Evolutionary conservation across 1,140 invertebrate genomes (phyloP), one percentile per base, ranked within the genome.

Genomic region (Papilio polytes): DNA sequence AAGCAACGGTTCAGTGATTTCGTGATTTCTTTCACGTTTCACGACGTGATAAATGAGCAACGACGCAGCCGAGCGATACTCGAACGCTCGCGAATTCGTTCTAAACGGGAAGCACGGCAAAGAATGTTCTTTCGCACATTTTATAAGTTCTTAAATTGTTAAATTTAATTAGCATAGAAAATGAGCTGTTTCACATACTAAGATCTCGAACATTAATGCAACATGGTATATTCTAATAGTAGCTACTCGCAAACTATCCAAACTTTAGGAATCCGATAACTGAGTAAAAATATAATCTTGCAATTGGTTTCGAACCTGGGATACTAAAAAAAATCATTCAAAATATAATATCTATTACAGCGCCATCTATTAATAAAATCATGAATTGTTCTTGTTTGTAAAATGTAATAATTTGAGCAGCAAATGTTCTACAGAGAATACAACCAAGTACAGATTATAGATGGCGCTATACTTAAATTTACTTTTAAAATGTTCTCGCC

Each of bases 1-100:
- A 94, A 92, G 89, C 88, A 90, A 88, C 92, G 91, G 92, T 91
- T 93, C 91, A 94, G 88, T 92, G 87, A 89, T 83, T 87, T 83
- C 83, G 88, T 88, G 89, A 92, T 90, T 93, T 93, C 90, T 93
- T 91, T 92, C 89, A 83, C 85, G 86, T 91, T 88, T 89, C 91
- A 85, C 88, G 89, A 86, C 88, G 91, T 92, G 92, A 94, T 92
- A 94, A 94, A 94, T 94, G 92, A 87, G 81, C 83, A 84, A 84
- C 85, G 87, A 86, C 83, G 78, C 83, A 84, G 84, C 74, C 74
- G 74, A 84, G 83, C 81, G 74, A 66, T 80, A 82, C 82, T 85
- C 84, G 83, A 81, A 51, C 72, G 82, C 78, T 59, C 80, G 83
- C 84, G 82, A 87, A 84, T 85, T 85, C 83, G 76, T 77, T 82